Conservation (phyloP, 2,113 vertebrate genomes). For the Blennius ocellaris region DNA sequence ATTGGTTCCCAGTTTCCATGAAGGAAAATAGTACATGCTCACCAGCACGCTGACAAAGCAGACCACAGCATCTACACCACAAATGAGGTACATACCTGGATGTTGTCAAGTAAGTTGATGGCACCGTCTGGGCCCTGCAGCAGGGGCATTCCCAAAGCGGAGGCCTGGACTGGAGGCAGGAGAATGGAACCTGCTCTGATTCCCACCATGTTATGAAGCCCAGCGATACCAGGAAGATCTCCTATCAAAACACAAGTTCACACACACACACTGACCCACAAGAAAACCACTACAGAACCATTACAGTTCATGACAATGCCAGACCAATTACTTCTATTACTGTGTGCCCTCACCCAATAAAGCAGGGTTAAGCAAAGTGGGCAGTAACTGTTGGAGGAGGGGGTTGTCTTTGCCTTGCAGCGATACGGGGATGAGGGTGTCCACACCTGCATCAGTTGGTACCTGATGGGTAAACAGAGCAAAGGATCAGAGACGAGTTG, state of each 20-base stretch:
- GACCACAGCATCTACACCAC: too few species aligned
- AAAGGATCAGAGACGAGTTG: background rate
- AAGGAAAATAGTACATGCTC: too few species aligned
- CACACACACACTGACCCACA: conserved; percentile 9
- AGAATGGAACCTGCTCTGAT: conserved; percentile 82
- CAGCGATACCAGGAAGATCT: conserved; percentile 84
- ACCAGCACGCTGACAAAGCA: too few species aligned
- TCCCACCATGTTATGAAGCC: conserved; percentile 82
- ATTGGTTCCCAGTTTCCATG: too few species aligned
- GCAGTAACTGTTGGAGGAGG: conserved; percentile 83
- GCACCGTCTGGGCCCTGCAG: conserved; percentile 81
- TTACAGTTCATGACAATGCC: background rate
- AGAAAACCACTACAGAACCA: background rate
- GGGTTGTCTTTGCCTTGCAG: conserved; percentile 82
- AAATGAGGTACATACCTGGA: conserved; percentile 64
- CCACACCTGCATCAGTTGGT: conserved; percentile 72
- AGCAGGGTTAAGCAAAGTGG: conserved; percentile 84
- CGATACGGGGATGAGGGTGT: conserved; percentile 76
- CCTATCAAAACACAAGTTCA: conserved; percentile 76
- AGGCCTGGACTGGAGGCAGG: conserved; percentile 83
- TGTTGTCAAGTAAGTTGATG: conserved; percentile 80
- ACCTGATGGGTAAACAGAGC: conserved; percentile 52
- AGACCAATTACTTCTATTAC: too few species aligned
- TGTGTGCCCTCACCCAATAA: conserved; percentile 81
- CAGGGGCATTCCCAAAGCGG: conserved; percentile 88